Evolutionary conservation across 1,140 invertebrate species (phyloP), one percentile per base, ranked within the genome.

Genomic region (Schmidtea mediterranea): DNA sequence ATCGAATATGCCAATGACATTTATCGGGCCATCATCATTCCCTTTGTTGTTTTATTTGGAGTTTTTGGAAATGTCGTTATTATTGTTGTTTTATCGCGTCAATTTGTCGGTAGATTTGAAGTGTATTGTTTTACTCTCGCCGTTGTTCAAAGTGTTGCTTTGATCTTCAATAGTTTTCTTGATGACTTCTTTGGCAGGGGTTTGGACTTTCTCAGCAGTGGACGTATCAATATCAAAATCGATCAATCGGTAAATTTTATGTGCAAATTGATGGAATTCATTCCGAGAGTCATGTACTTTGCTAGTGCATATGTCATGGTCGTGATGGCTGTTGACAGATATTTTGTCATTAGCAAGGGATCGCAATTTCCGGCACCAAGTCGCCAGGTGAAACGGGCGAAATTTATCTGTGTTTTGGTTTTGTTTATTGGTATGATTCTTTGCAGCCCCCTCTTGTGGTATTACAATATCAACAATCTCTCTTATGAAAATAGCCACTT

Each of bases 91-190:
- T 41, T 41, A 19, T 23, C 22, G 3, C 40, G 18, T 6, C 18
- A 41, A 41, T 19, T 19, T 41, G 12, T 23, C 12, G 40, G 40
- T 6, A 41, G 40, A 23, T 41, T 41, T 23, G 40, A 19, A 19
- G 40, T 41, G 3, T 41, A 41, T 12, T 19, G 40, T 23, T 19
- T 41, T 23, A 23, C 40, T 6, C 18, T 41, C 10, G 40, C 40
- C 3, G 3, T 41, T 23, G 18, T 23, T 3, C 18, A 41, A 19
- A 41, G 10, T 19, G 10, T 41, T 41, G 40, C 40, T 19, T 23
- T 41, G 12, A 41, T 41, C 12, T 41, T 41, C 22, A 41, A 41
- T 23, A 41, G 18, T 19, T 41, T 41, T 41, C 40, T 41, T 10
- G 40, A 41, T 23, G 40, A 41, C 12, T 41, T 41, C 12, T 12